Conservation (phyloP, 2,888 invertebrate species). For the Clivina fossor region DNA sequence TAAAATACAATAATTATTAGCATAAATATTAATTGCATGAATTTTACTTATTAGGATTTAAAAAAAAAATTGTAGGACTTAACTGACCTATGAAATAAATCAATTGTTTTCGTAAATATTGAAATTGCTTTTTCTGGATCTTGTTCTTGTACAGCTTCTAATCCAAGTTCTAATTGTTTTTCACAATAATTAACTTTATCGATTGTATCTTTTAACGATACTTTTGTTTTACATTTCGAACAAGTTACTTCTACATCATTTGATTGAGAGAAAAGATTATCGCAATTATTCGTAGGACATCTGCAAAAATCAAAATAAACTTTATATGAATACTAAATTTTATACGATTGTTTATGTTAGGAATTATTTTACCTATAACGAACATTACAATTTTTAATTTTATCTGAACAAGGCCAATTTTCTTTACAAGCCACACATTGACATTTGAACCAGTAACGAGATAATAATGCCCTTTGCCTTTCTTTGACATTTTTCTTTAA, state of each 20-base stretch:
- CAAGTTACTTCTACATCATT: slow-evolving; percentile 54
- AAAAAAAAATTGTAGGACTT: too few species aligned
- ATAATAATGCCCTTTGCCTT: slow-evolving; percentile 65
- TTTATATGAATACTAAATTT: background rate
- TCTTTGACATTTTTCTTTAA: slow-evolving; percentile 58
- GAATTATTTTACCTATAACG: slow-evolving; percentile 16
- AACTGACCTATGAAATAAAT: slow-evolving; percentile 62
- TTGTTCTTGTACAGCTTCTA: slow-evolving; percentile 58
- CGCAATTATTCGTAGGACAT: slow-evolving; percentile 58
- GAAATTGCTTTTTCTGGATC: slow-evolving; percentile 58
- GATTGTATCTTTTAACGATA: slow-evolving; percentile 54
- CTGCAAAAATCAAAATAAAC: slow-evolving; percentile 46
- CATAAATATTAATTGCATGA: background rate
- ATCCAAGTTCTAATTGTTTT: slow-evolving; percentile 55
- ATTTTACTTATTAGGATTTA: too few species aligned
- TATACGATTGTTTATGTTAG: background rate
- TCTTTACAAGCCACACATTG: slow-evolving; percentile 71
- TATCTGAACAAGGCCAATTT: slow-evolving; percentile 70
- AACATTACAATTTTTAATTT: slow-evolving; percentile 23
- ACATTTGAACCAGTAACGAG: slow-evolving; percentile 79
- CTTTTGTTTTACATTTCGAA: slow-evolving; percentile 55
- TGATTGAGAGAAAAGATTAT: slow-evolving; percentile 54
- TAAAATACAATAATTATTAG: slow-evolving; percentile 8
- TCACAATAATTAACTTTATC: slow-evolving; percentile 54
- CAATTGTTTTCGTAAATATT: slow-evolving; percentile 60